These are phyloP conservation scores for Oncorhynchus masou DNA, from an alignment of 2,113 vertebrate genomes.

Conservation along the genomic window DNA sequence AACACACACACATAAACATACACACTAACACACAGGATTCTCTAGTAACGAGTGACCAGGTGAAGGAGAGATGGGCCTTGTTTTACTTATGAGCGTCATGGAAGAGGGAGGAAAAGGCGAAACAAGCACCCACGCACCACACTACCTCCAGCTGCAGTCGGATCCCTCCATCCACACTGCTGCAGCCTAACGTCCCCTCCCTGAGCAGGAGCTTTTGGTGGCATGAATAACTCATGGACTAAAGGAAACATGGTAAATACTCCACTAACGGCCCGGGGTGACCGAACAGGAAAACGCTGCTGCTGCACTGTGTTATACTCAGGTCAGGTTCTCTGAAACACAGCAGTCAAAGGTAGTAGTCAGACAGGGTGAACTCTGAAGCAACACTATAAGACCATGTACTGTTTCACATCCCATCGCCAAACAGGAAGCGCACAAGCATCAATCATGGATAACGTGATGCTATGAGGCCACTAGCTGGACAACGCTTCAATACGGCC, in stretches of 20 bases:
- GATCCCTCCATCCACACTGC: not conserved
- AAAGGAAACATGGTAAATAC: slow-evolving; percentile 50
- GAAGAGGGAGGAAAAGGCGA: not conserved
- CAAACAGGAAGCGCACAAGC: not conserved
- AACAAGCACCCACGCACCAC: not conserved
- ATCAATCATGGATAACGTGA: not conserved
- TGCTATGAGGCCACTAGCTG: not conserved
- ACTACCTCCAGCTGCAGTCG: not conserved
- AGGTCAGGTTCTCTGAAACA: slow-evolving; percentile 4
- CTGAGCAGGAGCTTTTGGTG: slow-evolving; percentile 25
- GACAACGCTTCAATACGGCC: not conserved
- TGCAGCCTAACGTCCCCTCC: not conserved
- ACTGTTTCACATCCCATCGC: not conserved
- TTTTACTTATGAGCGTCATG: slow-evolving; percentile 10
- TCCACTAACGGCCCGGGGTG: not conserved
- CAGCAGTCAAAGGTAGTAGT: not conserved
- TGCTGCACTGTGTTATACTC: slow-evolving; percentile 1
- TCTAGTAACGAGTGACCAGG: not conserved
- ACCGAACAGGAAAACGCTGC: slow-evolving; percentile 24
- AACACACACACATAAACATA: slow-evolving; percentile 17
- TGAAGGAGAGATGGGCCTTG: not conserved
- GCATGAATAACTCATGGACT: slow-evolving; percentile 64
- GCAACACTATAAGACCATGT: not conserved
- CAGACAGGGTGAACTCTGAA: not conserved
- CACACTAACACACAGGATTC: not conserved